Base-by-base conservation (phyloP, 2,113 vertebrate genomes). In the Merops nubicus region DNA sequence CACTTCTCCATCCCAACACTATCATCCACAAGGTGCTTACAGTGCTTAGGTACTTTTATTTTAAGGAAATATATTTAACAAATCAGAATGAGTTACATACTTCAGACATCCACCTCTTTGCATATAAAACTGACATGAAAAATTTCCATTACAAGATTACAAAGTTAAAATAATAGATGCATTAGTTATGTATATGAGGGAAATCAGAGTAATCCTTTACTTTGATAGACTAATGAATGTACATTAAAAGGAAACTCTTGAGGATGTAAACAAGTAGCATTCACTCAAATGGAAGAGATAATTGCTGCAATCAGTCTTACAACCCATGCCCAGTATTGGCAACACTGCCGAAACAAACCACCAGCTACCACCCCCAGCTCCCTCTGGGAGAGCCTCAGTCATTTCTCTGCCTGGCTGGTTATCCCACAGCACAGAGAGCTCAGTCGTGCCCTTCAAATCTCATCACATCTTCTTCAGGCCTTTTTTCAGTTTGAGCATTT, bases 401-500 rank as follows among this genome's bases (percentile, higher is more conserved):
- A 56, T 70, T n/a, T n/a, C 70, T 62, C 53, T 31, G 56, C 31
- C 33, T 4, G 17, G 47, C 43, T 54, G 70, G 34, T 43, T 17
- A 79, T 31, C 22, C 22, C 73, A 29, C n/a, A 48, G 54, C 64
- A 51, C 33, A 26, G 26, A 1, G 36, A 1, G 1, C 15, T 19
- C 6, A 8, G 33, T 21, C 12, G 15, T 12, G 28, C 45, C 36
- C 48, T 73, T 34, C 2, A 0, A 64, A 34, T 0, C 0, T 3
- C 42, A 23, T 6, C 19, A 12, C 5, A 0, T 38, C 59, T 74
- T 20, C 60, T 87, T 4, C 0, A 53, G 36, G 15, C 28, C 25
- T 7, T 54, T 83, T 47, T 15, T 9, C 45, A 43, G 36, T 22
- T 90, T 28, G 25, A 11, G 22, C 25, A 67, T 15, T 62, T 65